Evolutionary conservation across 2,113 vertebrate genomes (phyloP).

Genomic region (Clarias gariepinus): DNA sequence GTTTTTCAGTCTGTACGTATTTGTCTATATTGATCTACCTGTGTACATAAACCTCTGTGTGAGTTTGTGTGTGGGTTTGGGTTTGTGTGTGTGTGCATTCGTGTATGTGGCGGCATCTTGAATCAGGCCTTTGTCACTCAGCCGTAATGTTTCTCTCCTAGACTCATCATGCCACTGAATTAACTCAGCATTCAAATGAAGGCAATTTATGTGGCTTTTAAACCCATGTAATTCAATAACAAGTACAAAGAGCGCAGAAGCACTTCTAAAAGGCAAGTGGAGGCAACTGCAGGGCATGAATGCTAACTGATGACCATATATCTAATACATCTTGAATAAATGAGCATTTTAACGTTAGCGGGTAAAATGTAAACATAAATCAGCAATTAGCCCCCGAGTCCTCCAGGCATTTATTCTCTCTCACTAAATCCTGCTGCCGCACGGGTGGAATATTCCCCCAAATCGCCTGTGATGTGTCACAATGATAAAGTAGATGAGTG

Average conservation of each 20-base stretch:
- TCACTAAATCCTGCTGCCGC: slow-evolving; percentile 54
- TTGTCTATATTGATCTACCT: neutral
- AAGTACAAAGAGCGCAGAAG: slow-evolving; percentile 61
- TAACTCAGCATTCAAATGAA: slow-evolving; percentile 54
- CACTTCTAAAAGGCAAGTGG: slow-evolving; percentile 61
- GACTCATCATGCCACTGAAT: slow-evolving; percentile 51
- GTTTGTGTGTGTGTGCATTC: neutral
- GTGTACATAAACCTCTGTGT: neutral
- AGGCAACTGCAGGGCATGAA: slow-evolving; percentile 49
- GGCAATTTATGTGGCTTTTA: slow-evolving; percentile 70
- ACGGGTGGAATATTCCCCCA: slow-evolving; percentile 71
- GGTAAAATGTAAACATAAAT: slow-evolving; percentile 71
- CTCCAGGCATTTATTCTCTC: slow-evolving; percentile 62
- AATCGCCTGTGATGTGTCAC: slow-evolving; percentile 71
- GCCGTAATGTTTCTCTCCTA: slow-evolving; percentile 39
- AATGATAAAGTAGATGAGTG: slow-evolving; percentile 59
- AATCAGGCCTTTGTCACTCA: slow-evolving; percentile 39
- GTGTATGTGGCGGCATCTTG: slow-evolving; percentile 36
- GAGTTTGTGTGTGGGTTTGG: neutral
- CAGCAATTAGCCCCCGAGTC: slow-evolving; percentile 67
- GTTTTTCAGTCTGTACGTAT: neutral
- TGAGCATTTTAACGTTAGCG: slow-evolving; percentile 64
- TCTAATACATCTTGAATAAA: slow-evolving; percentile 66
- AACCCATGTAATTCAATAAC: slow-evolving; percentile 69
- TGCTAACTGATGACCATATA: slow-evolving; percentile 70